Conservation (phyloP, 2,113 vertebrate species). For the Eulemur rufifrons region DNA sequence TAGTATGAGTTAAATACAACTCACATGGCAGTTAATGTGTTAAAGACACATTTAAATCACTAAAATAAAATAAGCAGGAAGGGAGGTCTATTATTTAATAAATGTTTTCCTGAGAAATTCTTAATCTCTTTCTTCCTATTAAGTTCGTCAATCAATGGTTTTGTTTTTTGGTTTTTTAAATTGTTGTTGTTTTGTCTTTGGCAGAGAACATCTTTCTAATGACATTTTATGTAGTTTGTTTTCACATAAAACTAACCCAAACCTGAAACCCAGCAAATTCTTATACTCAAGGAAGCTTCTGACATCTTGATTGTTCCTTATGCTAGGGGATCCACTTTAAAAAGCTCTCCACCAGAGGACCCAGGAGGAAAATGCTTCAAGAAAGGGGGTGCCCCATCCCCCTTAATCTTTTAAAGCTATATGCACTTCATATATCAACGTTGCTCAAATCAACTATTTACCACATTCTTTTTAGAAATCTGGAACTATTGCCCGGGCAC, state of each 20-base stretch:
- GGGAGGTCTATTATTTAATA: not conserved
- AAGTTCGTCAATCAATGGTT: not conserved
- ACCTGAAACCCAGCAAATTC: not conserved
- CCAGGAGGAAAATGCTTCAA: not conserved
- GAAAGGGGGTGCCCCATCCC: not conserved
- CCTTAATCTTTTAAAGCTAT: not conserved
- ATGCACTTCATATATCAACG: not conserved
- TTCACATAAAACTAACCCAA: not conserved
- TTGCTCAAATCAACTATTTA: not conserved
- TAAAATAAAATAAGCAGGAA: not conserved
- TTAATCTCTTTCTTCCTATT: not conserved
- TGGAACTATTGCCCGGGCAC: not conserved
- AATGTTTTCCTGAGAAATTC: not conserved
- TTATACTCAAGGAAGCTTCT: not conserved
- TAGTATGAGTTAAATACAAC: too few species aligned
- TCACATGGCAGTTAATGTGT: not conserved
- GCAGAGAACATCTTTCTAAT: not conserved
- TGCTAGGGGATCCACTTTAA: not conserved
- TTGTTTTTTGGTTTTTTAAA: not conserved
- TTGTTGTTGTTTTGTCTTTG: not conserved
- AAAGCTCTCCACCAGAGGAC: not conserved
- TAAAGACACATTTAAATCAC: not conserved
- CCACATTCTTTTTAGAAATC: not conserved
- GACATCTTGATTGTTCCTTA: not conserved
- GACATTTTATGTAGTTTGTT: not conserved